These are phyloP conservation scores for Riparia riparia DNA, from an alignment of 2,113 vertebrate genomes.

Conservation along the genomic window DNA sequence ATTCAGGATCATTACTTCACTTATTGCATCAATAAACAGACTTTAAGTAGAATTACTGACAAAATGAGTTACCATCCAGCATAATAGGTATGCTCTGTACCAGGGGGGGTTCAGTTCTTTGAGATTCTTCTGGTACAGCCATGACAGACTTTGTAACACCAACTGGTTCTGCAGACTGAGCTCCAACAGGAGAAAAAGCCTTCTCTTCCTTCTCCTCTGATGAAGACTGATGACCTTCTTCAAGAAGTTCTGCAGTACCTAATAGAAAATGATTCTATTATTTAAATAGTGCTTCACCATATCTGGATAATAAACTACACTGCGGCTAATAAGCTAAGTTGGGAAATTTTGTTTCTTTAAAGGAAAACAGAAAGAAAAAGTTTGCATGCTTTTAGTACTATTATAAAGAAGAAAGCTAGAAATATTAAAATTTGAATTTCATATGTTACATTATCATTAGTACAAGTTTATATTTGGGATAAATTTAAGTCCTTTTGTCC, in stretches of 20 bases:
- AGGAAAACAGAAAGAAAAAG: neutral
- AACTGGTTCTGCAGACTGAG: neutral
- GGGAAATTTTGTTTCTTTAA: neutral
- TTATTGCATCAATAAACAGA: neutral
- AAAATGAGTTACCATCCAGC: constrained; percentile 50
- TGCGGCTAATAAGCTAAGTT: neutral
- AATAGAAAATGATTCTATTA: neutral
- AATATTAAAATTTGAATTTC: neutral
- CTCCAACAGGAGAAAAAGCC: neutral
- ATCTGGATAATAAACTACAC: neutral
- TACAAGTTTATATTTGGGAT: neutral
- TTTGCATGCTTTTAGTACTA: neutral
- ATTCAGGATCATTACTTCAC: neutral
- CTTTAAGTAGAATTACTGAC: neutral
- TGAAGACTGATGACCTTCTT: neutral
- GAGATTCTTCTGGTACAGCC: neutral
- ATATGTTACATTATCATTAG: neutral
- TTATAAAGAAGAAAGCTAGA: neutral
- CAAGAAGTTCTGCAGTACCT: constrained; percentile 55
- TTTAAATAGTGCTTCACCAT: neutral
- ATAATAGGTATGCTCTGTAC: neutral
- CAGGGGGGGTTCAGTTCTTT: neutral
- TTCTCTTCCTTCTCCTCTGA: constrained; percentile 43
- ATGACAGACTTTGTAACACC: neutral
- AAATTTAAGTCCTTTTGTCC: neutral